Evolutionary conservation across 2,888 invertebrate species (phyloP), one percentile per base, ranked within the genome.

Genomic region (Peribatodes rhomboidaria): DNA sequence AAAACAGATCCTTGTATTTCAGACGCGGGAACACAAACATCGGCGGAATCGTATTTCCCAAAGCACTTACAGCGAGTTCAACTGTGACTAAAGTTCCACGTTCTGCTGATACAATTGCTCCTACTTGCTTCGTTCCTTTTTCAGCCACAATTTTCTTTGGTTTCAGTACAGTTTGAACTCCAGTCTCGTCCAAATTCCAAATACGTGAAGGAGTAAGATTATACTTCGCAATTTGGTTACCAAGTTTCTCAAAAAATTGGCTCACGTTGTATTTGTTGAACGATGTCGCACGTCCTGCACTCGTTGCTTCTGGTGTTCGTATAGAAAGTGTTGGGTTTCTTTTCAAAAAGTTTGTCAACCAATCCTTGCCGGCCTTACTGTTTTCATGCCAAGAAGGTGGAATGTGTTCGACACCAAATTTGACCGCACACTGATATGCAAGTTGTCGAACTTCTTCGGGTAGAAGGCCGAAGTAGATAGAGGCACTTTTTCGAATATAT

Each of bases 381-480:
- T 70, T 59, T 50, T 27, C 37, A 54, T 58, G 54, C 63, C 69
- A 69, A 18, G 55, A 46, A 11, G 14, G 35, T 33, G 65, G 62
- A 37, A 65, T 61, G 37, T 61, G 56, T 42, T 47, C 22, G 2
- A 31, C 4, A 16, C n/a, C 18, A 16, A 50, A 37, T 14, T 41
- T n/a, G 10, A 58, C 27, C 4, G 49, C 58, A 49, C 41, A 50
- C 22, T 50, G 27, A 20, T 58, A 49, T 14, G 58, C 50, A 14
- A 58, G 13, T 31, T 58, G 14, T 16, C 16, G n/a, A 2, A 58
- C 58, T 41, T 46, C 33, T 20, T 0, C 27, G 7, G 57, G 46
- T 22, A 39, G 10, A 16, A 58, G 18, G 2, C 53, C 47, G n/a
- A 54, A 63, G 42, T 41, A 35, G 11, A 54, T 58, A 11, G n/a